A percentile compares a stretch with the other conserved stretches of the same genome.
Conservation (phyloP, 2,797 vertebrate species). For the Platyrinchus mystaceus region DNA sequence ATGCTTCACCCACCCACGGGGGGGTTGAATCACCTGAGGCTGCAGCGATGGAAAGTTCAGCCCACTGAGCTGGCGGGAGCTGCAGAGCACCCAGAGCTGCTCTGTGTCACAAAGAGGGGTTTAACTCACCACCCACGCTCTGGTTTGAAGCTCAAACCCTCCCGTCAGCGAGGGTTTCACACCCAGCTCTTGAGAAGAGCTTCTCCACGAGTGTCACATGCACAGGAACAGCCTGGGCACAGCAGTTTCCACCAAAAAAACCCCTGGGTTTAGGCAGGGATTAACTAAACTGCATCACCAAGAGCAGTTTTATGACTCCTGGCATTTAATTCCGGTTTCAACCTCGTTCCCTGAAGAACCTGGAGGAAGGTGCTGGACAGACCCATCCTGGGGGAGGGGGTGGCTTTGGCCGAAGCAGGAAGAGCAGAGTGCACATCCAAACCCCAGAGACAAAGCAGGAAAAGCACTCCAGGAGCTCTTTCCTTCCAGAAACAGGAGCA, state of each 20-base stretch:
- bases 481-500: not conserved
- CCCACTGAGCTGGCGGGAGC: not conserved
- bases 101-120: not conserved
- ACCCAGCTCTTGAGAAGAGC: not conserved
- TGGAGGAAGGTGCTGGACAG: not conserved
- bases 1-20: rapidly evolving
- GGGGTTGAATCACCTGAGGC: not conserved
- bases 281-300: rapidly evolving
- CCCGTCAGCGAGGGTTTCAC: not conserved
- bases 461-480: not conserved
- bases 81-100: not conserved
- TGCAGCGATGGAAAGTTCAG: not conserved
- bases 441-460: not conserved
- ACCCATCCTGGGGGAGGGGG: not conserved
- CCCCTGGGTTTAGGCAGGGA: not conserved
- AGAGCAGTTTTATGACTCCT: not conserved
- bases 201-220: not conserved
- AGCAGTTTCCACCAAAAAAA: not conserved
- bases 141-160: not conserved
- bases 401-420: not conserved
- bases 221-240: not conserved
- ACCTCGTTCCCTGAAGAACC: not conserved
- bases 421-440: rapidly evolving
- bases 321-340: not conserved
- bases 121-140: not conserved